Evolutionary conservation across 1,140 invertebrate genomes (phyloP).

Genomic region (Drosophila pseudoobscura): DNA sequence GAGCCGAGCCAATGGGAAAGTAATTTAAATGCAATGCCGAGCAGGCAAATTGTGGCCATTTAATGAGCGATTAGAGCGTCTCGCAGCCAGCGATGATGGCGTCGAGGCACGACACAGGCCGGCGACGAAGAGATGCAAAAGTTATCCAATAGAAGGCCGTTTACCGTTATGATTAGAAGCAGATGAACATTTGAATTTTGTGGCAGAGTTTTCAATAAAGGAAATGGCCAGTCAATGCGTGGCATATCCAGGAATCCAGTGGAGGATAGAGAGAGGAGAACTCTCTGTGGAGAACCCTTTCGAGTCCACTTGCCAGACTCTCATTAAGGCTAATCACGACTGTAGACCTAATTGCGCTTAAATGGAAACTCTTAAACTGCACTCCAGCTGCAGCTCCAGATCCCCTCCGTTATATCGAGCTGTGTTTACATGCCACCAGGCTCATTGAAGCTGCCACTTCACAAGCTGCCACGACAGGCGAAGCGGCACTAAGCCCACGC

Average conservation of each 20-base stretch:
- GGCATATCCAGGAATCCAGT: too few relatives aligned
- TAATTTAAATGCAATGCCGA: slow-evolving; percentile 74
- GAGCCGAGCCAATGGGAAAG: slow-evolving; percentile 66
- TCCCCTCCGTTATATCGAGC: slow-evolving; percentile 5
- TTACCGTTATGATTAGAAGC: slow-evolving; percentile 44
- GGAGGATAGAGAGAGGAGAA: too few relatives aligned
- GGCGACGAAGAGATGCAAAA: background rate
- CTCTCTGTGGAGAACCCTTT: background rate
- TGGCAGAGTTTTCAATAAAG: too few relatives aligned
- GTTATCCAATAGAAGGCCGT: background rate
- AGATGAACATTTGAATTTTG: slow-evolving; percentile 6
- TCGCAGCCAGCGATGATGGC: slow-evolving; percentile 36
- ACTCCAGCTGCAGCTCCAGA: slow-evolving; percentile 14
- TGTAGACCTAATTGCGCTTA: slow-evolving; percentile 70
- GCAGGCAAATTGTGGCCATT: slow-evolving; percentile 73
- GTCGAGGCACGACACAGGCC: slow-evolving; percentile 39
- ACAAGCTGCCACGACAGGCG: slow-evolving; percentile 34
- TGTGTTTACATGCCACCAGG: slow-evolving; percentile 63
- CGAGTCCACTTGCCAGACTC: slow-evolving; percentile 29
- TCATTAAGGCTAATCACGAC: slow-evolving; percentile 71
- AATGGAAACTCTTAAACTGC: slow-evolving; percentile 76
- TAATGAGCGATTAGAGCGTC: slow-evolving; percentile 76
- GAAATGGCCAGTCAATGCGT: too few relatives aligned
- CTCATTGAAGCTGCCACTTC: slow-evolving; percentile 66
- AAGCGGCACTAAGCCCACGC: slow-evolving; percentile 51